phyloP scores from a whole-genome alignment of 2,797 vertebrate genomes.

The Trachops cirrhosus region DNA sequence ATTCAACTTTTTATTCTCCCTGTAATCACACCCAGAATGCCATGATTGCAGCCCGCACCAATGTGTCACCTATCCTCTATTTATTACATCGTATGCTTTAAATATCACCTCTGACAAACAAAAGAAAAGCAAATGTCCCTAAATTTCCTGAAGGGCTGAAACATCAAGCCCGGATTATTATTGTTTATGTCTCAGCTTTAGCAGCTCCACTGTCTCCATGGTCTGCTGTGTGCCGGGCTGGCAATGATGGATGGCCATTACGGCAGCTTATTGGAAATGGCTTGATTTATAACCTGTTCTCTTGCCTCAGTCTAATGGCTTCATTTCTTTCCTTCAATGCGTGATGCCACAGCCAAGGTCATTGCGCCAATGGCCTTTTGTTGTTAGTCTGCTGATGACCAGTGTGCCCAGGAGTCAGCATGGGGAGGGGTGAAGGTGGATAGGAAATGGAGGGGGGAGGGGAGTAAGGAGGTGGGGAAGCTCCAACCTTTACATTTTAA shows the following conservation, averaged over 20 bases:
- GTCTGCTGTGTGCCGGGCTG: constrained; percentile 88
- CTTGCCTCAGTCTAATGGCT: constrained; percentile 99
- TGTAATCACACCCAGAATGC: constrained; percentile 85
- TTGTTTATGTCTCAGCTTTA: constrained; percentile 95
- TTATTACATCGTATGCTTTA: constrained; percentile 86
- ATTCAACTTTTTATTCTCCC: constrained; percentile 80
- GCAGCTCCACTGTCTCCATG: constrained; percentile 92
- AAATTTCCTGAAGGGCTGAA: constrained; percentile 91
- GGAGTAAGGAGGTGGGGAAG: constrained; percentile 24
- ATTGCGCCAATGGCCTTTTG: constrained; percentile 96
- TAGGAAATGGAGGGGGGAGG: constrained; percentile 16
- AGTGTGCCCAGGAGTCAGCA: constrained; percentile 86
- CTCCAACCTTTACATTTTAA: constrained; percentile 85
- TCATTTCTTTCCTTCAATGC: constrained; percentile 99
- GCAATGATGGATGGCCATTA: constrained; percentile 99
- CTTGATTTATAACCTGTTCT: constrained; percentile 99
- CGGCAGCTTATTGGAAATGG: constrained; percentile 99
- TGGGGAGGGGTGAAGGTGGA: constrained; percentile 29
- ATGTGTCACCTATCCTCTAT: constrained; percentile 85
- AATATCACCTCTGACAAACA: constrained; percentile 92
- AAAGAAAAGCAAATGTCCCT: constrained; percentile 91
- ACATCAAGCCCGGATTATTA: constrained; percentile 93
- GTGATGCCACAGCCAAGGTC: constrained; percentile 99
- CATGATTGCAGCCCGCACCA: constrained; percentile 80
- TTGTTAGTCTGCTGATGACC: constrained; percentile 97